phyloP scores from a whole-genome alignment of 2,113 vertebrate genomes.

The Sigmodon hispidus region DNA sequence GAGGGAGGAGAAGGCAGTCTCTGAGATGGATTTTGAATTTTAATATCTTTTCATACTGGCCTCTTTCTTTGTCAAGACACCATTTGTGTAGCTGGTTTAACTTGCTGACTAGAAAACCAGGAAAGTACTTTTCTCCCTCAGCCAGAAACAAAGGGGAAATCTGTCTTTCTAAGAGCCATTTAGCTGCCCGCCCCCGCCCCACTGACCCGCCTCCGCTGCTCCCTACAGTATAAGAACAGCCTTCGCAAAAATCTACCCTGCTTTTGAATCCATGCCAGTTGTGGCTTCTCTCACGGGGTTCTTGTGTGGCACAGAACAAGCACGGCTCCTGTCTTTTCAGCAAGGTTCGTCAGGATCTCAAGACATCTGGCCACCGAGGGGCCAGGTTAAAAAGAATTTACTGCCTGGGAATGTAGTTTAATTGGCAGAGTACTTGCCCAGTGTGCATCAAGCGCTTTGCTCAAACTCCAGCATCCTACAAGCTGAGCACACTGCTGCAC shows the following conservation, averaged over 20 bases:
- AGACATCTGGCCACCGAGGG: background rate
- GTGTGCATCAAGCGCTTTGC: too few species aligned
- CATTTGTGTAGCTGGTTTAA: constrained; percentile 58
- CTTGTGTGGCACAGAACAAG: background rate
- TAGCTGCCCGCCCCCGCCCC: background rate
- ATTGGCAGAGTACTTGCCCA: background rate
- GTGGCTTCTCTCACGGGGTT: background rate
- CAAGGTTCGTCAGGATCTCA: background rate
- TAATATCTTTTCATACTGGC: constrained; percentile 65
- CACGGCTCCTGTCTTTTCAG: background rate
- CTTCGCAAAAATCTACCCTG: constrained; percentile 6
- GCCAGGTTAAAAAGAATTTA: background rate
- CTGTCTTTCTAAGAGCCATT: constrained; percentile 30
- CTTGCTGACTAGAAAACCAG: constrained; percentile 67
- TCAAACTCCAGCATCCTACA: too few species aligned
- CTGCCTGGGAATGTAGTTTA: background rate
- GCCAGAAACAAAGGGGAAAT: constrained; percentile 73
- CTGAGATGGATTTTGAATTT: constrained; percentile 65
- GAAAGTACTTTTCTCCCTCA: constrained; percentile 43
- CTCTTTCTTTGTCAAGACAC: constrained; percentile 60
- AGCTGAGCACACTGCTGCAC: background rate
- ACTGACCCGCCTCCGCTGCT: background rate
- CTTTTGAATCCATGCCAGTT: background rate
- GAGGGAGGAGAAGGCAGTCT: constrained; percentile 40
- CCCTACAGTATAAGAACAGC: background rate